phyloP scores from a whole-genome alignment of 2,888 invertebrate genomes.

The Chalcosyrphus nemorum region DNA sequence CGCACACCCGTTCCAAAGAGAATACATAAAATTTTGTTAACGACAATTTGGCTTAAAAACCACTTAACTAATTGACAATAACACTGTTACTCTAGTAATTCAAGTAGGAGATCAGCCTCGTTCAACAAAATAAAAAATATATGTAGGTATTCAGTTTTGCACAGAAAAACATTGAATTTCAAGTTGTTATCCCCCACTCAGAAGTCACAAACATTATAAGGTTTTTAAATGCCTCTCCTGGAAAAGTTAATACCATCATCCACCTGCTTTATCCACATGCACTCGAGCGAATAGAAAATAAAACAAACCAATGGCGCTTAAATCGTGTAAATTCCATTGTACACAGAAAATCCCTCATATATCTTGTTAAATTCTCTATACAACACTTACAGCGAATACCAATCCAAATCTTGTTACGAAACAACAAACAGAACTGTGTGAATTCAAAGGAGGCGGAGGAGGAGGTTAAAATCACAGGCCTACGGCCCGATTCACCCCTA shows the following conservation, averaged over 20 bases:
- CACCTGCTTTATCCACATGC: not conserved
- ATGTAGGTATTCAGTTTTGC: no score
- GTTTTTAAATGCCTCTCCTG: not conserved
- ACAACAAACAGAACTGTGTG: conserved; percentile 43
- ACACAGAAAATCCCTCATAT: conserved; percentile 8
- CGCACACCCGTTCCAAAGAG: no score
- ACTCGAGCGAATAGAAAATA: not conserved
- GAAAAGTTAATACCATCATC: not conserved
- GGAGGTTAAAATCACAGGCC: conserved; percentile 16
- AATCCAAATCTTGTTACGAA: conserved; percentile 64
- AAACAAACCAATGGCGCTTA: conserved; percentile 54
- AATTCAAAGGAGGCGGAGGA: conserved; percentile 28
- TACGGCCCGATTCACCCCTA: conserved; percentile 53
- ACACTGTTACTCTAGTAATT: no score
- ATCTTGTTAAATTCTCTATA: conserved; percentile 7
- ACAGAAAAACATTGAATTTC: not conserved
- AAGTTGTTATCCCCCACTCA: not conserved
- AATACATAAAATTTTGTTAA: no score
- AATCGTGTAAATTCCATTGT: conserved; percentile 42
- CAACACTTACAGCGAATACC: conserved; percentile 44
- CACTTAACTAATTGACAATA: not conserved
- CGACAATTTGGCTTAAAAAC: not conserved
- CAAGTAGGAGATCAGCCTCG: no score
- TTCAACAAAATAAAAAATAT: no score
- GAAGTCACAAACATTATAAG: not conserved